Conservation (phyloP, 2,113 vertebrate species). For the Turnix velox region DNA sequence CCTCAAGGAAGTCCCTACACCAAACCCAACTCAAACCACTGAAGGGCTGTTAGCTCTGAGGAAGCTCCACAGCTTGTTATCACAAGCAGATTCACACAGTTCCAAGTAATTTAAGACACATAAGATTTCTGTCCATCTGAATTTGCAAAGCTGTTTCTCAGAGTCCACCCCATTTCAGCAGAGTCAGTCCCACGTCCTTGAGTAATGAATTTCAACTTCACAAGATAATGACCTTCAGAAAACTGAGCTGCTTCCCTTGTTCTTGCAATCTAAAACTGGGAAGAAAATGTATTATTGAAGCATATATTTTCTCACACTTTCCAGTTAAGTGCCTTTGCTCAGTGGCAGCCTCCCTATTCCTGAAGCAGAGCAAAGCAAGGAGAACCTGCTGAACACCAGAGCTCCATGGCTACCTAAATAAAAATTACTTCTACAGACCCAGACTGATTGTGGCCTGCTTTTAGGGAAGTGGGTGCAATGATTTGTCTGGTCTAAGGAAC, state of each 20-base stretch:
- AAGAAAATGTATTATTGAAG: neutral
- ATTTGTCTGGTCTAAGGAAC: neutral
- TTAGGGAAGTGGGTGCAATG: neutral
- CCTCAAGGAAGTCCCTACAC: neutral
- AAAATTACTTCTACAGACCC: neutral
- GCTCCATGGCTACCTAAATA: neutral
- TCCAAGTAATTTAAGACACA: neutral
- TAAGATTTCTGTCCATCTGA: neutral
- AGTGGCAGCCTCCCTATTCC: neutral
- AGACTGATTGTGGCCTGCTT: neutral
- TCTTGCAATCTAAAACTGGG: neutral
- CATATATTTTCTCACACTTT: rapidly evolving
- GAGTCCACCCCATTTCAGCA: rapidly evolving
- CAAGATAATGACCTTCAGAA: rapidly evolving
- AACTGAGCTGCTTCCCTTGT: neutral
- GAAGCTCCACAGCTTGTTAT: neutral
- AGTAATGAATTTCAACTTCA: neutral
- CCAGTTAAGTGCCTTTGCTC: neutral
- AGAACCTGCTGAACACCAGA: neutral
- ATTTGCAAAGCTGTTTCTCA: neutral
- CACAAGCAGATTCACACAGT: neutral
- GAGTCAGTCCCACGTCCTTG: rapidly evolving
- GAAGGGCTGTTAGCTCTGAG: neutral
- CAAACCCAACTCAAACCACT: neutral
- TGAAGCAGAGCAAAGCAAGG: neutral